These are phyloP conservation scores for Nothobranchius kuhntae DNA, from an alignment of 2,113 vertebrate genomes.

Conservation along the genomic window DNA sequence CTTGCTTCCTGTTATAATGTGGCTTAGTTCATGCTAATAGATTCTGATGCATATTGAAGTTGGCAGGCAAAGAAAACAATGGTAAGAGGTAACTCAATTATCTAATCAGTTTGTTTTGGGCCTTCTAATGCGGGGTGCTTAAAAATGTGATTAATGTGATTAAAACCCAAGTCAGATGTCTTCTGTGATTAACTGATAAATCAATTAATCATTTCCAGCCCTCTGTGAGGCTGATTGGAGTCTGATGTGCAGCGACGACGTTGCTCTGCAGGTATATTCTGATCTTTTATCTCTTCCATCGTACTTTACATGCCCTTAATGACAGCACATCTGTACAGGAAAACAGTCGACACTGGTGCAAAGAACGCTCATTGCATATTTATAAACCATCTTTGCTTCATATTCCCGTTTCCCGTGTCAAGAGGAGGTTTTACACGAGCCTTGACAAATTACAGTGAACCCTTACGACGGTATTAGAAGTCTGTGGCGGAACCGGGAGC, in stretches of 20 bases:
- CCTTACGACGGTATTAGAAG: conserved; percentile 52
- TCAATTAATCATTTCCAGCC: conserved; percentile 26
- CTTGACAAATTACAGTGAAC: conserved; percentile 63
- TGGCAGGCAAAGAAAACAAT: conserved; percentile 22
- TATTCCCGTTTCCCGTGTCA: conserved; percentile 68
- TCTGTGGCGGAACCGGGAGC: conserved; percentile 24
- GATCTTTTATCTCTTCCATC: neutral
- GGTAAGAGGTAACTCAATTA: conserved; percentile 26
- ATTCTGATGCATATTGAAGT: conserved; percentile 25
- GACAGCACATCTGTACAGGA: conserved; percentile 38
- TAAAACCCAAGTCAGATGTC: conserved; percentile 29
- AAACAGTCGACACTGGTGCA: conserved; percentile 28
- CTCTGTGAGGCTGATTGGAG: conserved; percentile 9
- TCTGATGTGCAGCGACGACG: neutral
- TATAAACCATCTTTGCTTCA: conserved; percentile 60
- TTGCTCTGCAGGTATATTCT: neutral
- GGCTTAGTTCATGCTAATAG: neutral
- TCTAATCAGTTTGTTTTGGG: conserved; percentile 21
- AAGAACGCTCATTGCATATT: conserved; percentile 66
- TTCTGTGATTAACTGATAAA: conserved; percentile 41
- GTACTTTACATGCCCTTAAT: conserved; percentile 15
- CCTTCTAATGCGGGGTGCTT: neutral
- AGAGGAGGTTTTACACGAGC: conserved; percentile 61
- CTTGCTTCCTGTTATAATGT: neutral
- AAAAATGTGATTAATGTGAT: conserved; percentile 41